Conservation (phyloP, 1,140 invertebrate species). For the Drosophila gunungcola region DNA sequence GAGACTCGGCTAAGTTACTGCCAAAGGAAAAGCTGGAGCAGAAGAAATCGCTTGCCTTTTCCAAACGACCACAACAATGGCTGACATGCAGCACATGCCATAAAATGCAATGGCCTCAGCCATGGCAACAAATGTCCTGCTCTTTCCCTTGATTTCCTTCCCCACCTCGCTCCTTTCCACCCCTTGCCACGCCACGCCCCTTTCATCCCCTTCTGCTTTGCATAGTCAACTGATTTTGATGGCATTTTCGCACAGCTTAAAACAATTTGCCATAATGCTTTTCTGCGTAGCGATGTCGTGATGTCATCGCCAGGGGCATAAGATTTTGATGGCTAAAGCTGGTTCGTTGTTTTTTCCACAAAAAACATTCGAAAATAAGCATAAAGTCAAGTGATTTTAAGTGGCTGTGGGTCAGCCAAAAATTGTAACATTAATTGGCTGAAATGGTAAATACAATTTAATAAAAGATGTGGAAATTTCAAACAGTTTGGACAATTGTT, state of each 20-base stretch:
- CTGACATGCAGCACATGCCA: conserved; percentile 73
- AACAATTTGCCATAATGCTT: conserved; percentile 81
- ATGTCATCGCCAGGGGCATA: conserved; percentile 52
- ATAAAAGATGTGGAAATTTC: not conserved
- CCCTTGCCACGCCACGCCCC: not conserved
- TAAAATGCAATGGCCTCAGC: conserved; percentile 73
- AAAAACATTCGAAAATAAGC: conserved; percentile 15
- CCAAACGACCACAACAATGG: conserved; percentile 69
- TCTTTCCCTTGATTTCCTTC: conserved; percentile 1
- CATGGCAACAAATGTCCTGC: conserved; percentile 66
- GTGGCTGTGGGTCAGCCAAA: conserved; percentile 17
- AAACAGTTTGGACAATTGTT: not conserved
- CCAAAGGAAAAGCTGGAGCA: conserved; percentile 24
- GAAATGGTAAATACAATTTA: not conserved
- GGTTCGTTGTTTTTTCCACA: conserved; percentile 8
- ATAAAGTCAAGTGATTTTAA: conserved; percentile 26
- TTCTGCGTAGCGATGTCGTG: conserved; percentile 67
- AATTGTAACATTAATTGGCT: conserved; percentile 9
- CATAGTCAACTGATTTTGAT: conserved; percentile 82
- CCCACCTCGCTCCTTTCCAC: not conserved
- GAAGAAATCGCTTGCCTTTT: conserved; percentile 48
- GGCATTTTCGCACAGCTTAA: conserved; percentile 81
- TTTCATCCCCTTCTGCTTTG: conserved; percentile 57
- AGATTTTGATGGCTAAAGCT: conserved; percentile 30
- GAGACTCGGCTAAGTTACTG: conserved; percentile 53